A percentile compares a stretch with the other conserved stretches of the same genome.
Evolutionary conservation across 2,797 vertebrate genomes (phyloP).

Genomic region (Lycodopsis pacificus): DNA sequence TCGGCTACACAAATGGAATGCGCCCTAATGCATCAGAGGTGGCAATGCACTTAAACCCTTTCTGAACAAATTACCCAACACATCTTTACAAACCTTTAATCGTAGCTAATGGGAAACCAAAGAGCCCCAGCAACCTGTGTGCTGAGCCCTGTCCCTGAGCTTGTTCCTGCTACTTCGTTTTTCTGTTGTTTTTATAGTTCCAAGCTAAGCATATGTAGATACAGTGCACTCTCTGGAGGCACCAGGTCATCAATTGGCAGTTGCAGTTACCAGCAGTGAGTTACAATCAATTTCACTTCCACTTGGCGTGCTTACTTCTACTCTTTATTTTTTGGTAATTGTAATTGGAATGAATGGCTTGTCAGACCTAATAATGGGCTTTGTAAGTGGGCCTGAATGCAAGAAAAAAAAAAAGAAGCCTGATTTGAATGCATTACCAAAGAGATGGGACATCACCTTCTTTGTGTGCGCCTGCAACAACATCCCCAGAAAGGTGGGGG

Average conservation of each 20-base stretch:
- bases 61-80: constrained; percentile 65
- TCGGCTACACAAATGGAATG: constrained; percentile 51
- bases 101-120: constrained; percentile 60
- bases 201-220: constrained; percentile 13
- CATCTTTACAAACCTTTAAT: constrained; percentile 70
- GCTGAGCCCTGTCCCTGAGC: constrained; percentile 20
- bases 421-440: constrained; percentile 61
- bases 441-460: constrained; percentile 51
- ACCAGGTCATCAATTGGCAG: constrained; percentile 71
- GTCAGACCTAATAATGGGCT: constrained; percentile 78
- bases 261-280: constrained; percentile 69
- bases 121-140: constrained; percentile 8
- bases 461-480: constrained; percentile 44
- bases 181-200: not conserved
- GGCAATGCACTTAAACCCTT: constrained; percentile 66
- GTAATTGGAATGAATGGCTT: constrained; percentile 85
- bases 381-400: constrained; percentile 63
- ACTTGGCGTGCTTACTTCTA: constrained; percentile 71
- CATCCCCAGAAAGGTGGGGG: constrained; percentile 20
- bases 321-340: constrained; percentile 68
- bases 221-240: constrained; percentile 23
- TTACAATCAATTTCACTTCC: constrained; percentile 83
- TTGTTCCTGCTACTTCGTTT: not conserved
- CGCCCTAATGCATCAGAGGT: constrained; percentile 67
- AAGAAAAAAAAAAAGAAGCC: constrained; percentile 44